Base-by-base conservation (phyloP, 2,797 vertebrate species). In the Scleropages formosus region DNA sequence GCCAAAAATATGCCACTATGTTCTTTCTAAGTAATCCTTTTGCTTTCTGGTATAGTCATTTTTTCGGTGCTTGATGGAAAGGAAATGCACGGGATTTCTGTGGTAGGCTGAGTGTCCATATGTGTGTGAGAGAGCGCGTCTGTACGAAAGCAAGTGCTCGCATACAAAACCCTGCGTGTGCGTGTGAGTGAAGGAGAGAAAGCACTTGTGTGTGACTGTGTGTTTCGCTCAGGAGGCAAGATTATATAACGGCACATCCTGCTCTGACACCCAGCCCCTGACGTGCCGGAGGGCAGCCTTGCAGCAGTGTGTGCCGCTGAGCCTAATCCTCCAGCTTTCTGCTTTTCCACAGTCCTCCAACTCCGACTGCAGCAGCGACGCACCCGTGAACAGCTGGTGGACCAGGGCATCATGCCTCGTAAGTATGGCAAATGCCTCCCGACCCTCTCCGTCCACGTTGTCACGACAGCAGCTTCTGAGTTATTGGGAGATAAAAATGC, bases 341-440 rank as follows among this genome's bases (percentile, higher is more conserved):
- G 22, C 9, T 69, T 87, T 77, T 85, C 87, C 83, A 72, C 93
- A 98, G 97, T 98, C 22, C 92, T 99, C 85, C 97, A 98, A 92
- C 90, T 99, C 91, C 95, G 96, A 88, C 96, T 99, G 77, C 96
- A 98, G 91, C 97, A 99, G 84, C 93, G 97, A 80, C 92, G 97
- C 79, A 99, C 97, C 3, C 91, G 97, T 47, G 96, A 99, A 87
- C 95, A 99, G 87, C 92, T 99, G 86, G 96, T 97, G 87, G 97
- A 96, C 84, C 97, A 98, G 91, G 97, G 97, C 94, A 99, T 99
- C 94, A 99, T 99, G 97, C 97, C 97, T 84, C 95, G 97, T 99
- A 89, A 99, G 97, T 96, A 87, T 68, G 58, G 8, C 2, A 73
- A 1, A 78, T 58, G 72, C 72, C 73, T 47, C 8, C 56, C 49